Base-by-base conservation (phyloP, 1,140 invertebrate genomes). In the Triops longicaudatus region DNA sequence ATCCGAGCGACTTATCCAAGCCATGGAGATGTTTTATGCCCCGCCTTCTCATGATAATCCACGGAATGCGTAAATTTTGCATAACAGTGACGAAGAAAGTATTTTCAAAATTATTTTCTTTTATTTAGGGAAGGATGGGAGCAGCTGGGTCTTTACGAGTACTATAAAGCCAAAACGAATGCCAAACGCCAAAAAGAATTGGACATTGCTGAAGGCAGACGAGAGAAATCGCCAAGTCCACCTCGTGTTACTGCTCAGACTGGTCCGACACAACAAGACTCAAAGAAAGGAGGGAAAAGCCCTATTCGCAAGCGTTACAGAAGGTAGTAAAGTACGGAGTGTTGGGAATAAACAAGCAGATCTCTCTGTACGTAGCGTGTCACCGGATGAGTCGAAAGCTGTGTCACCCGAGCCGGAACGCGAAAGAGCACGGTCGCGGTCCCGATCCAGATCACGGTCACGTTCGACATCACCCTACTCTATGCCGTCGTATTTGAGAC, bases 91-190 rank as follows among this genome's bases (percentile, higher is more conserved):
- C 5, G 12, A 5, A n/a, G 31, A 26, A 14, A 44, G 26, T 17
- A 73, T 10, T 17, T 26, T 73, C 14, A 73, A 5, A 14, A 1
- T 1, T 63, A n/a, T 22, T 12, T 76, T 63, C 41, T 76, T 75
- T 26, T 75, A 87, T 86, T 78, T 82, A 96, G 94, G 86, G 96
- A 98, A 83, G 97, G 97, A 63, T 98, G 97, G 97, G 97, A 98
- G 83, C 96, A 97, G 84, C 86, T 98, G 81, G 96, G 95, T 78
- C 86, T 99, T 26, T 98, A 98, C 84, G 97, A 98, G 86, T 99
- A 97, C 85, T 98, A 95, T 84, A 96, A 95, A 86, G 93, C 95
- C 0, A 99, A 98, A 85, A 94, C 95, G 85, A 87, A 89, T 73
- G 94, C 95, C 0, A 89, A 91, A 78, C 95, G 95, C 82, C 89